Evolutionary conservation across 2,113 vertebrate species (phyloP), one percentile per base, ranked within the genome.

Genomic region (Aegithalos caudatus): DNA sequence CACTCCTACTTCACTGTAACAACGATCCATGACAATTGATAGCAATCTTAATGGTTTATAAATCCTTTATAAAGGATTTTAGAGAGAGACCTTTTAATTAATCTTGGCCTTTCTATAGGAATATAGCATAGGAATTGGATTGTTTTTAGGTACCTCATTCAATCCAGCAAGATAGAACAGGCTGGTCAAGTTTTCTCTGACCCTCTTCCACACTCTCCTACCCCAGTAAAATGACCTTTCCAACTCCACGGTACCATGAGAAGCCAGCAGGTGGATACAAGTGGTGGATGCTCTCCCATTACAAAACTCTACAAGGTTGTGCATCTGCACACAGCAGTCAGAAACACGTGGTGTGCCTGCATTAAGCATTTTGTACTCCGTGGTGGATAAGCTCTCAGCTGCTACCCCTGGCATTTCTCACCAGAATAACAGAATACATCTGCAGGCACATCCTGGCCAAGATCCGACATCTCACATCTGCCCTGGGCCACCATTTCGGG

Each of bases 391-490:
- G 25, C 2, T 82, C 74, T 76, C 48, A 81, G 66, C 40, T 82
- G 45, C 13, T 79, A n/a, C 9, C 18, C 37, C 44, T 0, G 0
- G 66, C 40, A 66, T 38, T 69, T 85, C 53, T 31, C 81, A 87
- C 24, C 61, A 81, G 70, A 69, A 66, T 17, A 37, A 76, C 6
- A 37, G 17, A 86, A 88, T 15, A 28, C 12, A 67, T 50, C 53
- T 44, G 20, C 58, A 86, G 57, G 44, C 45, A 61, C 37, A 47
- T 40, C 48, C 61, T 87, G 58, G 48, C 31, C 56, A 31, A 71
- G 27, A 81, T 14, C 19, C 0, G 6, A 25, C 1, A 0, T 47
- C 44, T 74, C 65, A 35, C 0, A 0, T 67, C 60, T 54, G 60
- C 53, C 84, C 69, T 71, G 33, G 27, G 40, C 15, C 56, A 47